A percentile compares a stretch with the other conserved stretches of the same genome.
phyloP scores from a whole-genome alignment of 2,113 vertebrate species.

The Carlito syrichta region DNA sequence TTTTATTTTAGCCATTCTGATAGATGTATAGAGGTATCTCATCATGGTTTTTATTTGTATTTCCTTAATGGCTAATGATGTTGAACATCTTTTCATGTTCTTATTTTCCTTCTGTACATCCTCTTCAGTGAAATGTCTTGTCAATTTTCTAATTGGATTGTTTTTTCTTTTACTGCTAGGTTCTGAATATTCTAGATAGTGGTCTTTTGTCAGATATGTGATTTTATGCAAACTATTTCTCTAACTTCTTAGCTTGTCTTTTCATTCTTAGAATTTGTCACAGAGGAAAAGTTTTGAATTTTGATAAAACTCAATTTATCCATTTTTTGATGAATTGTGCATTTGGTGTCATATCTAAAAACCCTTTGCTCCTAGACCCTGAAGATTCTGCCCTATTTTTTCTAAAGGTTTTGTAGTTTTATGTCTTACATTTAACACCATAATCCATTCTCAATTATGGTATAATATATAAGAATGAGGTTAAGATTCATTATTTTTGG shows the following conservation, averaged over 20 bases:
- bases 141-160: slow-evolving; percentile 29
- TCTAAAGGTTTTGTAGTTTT: neutral
- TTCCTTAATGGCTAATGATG: neutral
- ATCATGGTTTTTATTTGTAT: neutral
- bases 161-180: neutral
- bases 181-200: slow-evolving; percentile 4
- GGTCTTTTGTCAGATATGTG: neutral
- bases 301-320: neutral
- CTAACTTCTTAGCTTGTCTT: neutral
- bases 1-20: neutral
- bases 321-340: neutral
- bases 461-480: neutral
- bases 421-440: neutral
- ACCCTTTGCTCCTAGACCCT: neutral
- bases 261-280: neutral
- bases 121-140: neutral
- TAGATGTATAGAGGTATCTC: neutral
- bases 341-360: neutral
- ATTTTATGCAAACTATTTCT: neutral
- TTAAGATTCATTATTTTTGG: neutral
- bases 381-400: neutral
- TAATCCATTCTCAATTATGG: neutral
- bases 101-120: neutral
- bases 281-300: neutral
- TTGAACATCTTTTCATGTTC: neutral